Base-by-base conservation (phyloP, 2,113 vertebrate species). In the Hippocampus mohnikei region DNA sequence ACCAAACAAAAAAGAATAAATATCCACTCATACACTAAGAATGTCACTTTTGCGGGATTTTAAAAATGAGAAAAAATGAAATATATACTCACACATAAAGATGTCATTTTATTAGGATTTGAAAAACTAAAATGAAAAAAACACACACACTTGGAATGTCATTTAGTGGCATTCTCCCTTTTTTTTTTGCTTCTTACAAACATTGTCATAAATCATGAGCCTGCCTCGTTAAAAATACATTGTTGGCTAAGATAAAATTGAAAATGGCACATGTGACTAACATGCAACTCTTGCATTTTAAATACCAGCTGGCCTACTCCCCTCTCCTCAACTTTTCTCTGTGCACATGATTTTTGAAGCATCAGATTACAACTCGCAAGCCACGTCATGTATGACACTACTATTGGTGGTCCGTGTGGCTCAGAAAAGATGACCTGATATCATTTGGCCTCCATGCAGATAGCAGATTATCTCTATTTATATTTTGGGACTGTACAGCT, bases 401-500 rank as follows among this genome's bases (percentile, higher is more conserved):
- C 37, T 48, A 58, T 76, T 58, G 55, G 53, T 3, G 2, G 67
- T 59, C 59, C 61, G 53, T 68, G 63, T n/a, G 40, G 23, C 67
- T 44, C 23, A 68, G 72, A 68, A 67, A 78, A 55, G 42, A 1
- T 63, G 74, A 69, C 66, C 44, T 64, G 5, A 77, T 53, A 53
- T 79, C 82, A 83, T 42, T 46, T 23, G 16, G 72, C 12, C 74
- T 65, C 74, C 76, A 73, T 80, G 56, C 25, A 63, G 71, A 66
- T 20, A 65, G 72, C 81, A 65, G 46, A 68, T 75, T 62, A 81
- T 70, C 68, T 52, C 79, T 79, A 76, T 84, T 88, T 81, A 76
- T 83, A 77, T 25, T 8, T 42, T 72, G 40, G 37, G 62, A 53
- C 44, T 75, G 50, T 66, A 67, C 55, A 72, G 44, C 70, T 61